Evolutionary conservation across 2,797 vertebrate species (phyloP), one percentile per base, ranked within the genome.

Genomic region (Leptodactylus fallax): DNA sequence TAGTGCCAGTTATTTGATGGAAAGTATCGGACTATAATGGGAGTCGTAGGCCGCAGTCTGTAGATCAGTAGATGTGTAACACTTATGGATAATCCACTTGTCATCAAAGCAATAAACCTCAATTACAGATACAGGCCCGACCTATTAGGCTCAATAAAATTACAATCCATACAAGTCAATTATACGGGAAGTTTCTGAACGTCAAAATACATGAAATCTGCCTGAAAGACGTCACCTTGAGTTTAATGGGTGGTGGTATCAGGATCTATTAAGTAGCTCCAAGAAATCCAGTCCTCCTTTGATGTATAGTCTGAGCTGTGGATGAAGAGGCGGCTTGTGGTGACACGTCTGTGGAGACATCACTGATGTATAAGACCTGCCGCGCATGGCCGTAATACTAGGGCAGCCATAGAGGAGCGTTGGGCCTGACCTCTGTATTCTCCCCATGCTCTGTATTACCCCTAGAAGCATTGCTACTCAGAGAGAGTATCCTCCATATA

Each of bases 281-380:
- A n/a, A n/a, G n/a, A n/a, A n/a, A n/a, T n/a, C n/a, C 36, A 36
- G 36, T 36, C 36, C 36, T 61, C 85, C 78, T 87, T 87, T 87
- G 85, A 87, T 27, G 85, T 83, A 53, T 71, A 81, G 86, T 78
- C 83, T 89, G 25, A 25, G 53, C 84, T 58, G 14, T 47, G 71
- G 60, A 67, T 74, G 47, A 67, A 13, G 58, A 11, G 21, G 60
- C 56, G 19, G 23, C 45, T 67, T 90, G 85, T 81, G 86, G 84
- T 0, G 83, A 25, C 76, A 83, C 63, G 71, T 88, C 21, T n/a
- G 3, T 45, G 36, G 36, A 36, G 36, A 36, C 36, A 36, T 36
- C 1, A 36, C 2, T 36, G 36, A 36, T 36, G 36, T 36, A 36
- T 36, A 36, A 36, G 36, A 36, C 36, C 36, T 36, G 36, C 4